Base-by-base conservation (phyloP, 2,797 vertebrate species). In the Propithecus deckenii region DNA sequence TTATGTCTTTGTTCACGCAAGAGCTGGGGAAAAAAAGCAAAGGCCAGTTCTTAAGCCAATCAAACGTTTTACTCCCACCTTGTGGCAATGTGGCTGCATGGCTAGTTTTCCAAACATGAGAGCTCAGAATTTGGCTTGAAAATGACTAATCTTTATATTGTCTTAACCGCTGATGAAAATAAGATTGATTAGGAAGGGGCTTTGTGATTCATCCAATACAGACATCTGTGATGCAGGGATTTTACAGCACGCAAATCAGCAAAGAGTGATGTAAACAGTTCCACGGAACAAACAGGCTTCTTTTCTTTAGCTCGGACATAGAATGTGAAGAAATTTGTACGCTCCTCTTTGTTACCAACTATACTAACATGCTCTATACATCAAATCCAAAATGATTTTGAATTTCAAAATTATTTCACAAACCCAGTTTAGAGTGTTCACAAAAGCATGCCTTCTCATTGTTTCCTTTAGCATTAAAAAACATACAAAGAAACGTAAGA, bases 61-160 rank as follows among this genome's bases (percentile, higher is more conserved):
- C 93, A 97, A 95, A 97, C 59, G 52, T 98, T 98, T 91, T 98
- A 97, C 97, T 97, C 96, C 98, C 98, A 97, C 97, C 98, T 98
- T 98, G 98, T 98, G 98, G 98, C 69, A 38, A 15, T 80, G 25
- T 61, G 35, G 89, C 57, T 92, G 57, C 78, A 96, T 95, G 96
- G 89, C 96, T 95, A 43, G 79, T 67, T 92, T 93, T 91, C 48
- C 30, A 85, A 86, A 89, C 28, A 23, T 13, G 6, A 92, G 15
- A 38, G 30, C 20, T 86, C 52, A 74, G 25, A 80, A 89, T 94
- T 84, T 90, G n/a, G 35, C 28, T 83, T 71, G 35, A 94, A 89
- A 88, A 88, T 41, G 11, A 74, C 35, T 86, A 78, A 38, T 63
- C 90, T 92, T 72, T 55, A 38, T 85, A 87, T 81, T 59, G 4